Conservation (phyloP, 2,797 vertebrate genomes). For the Enteromius anoplus region DNA sequence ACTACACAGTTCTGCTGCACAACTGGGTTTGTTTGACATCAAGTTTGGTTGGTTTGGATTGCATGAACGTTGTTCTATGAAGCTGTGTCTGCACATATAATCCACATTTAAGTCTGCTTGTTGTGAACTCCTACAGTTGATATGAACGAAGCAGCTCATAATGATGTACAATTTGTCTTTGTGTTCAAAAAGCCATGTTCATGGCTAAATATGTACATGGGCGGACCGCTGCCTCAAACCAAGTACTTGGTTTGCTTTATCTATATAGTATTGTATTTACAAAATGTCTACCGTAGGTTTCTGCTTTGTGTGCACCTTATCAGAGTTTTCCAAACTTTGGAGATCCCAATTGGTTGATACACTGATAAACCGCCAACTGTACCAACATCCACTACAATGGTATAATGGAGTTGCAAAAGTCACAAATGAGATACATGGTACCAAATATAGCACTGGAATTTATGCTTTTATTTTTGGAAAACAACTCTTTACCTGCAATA, state of each 20-base stretch:
- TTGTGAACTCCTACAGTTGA: neutral
- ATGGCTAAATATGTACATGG: neutral
- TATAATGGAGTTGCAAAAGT: constrained; percentile 13
- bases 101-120: neutral
- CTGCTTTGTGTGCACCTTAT: neutral
- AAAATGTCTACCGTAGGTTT: neutral
- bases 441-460: neutral
- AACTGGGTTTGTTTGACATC: neutral
- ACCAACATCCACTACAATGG: constrained; percentile 24
- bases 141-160: neutral
- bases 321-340: neutral
- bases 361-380: neutral
- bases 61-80: neutral
- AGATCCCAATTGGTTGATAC: neutral
- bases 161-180: neutral
- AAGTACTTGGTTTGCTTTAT: neutral
- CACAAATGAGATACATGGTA: neutral
- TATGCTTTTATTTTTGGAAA: neutral
- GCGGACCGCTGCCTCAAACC: neutral
- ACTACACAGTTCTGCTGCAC: neutral
- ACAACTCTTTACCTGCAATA: neutral
- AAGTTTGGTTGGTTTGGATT: neutral
- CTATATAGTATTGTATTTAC: neutral
- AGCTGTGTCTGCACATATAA: constrained; percentile 3
- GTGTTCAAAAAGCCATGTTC: neutral